Base-by-base conservation (phyloP, 2,888 invertebrate genomes). In the Trissonchulus latispiculum region DNA sequence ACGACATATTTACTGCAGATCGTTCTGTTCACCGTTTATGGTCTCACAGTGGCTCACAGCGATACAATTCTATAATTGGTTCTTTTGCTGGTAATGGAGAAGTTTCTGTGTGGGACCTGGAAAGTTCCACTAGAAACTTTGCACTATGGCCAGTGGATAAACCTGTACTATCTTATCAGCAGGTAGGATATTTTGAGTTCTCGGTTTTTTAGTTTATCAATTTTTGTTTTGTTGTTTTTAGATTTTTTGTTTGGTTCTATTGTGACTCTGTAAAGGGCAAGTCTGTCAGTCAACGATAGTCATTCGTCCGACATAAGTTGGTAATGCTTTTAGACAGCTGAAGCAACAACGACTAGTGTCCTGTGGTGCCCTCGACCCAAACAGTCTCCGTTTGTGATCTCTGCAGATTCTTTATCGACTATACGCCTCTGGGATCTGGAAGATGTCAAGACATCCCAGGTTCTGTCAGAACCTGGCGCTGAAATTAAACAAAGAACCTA, bases 91-190 rank as follows among this genome's bases (percentile, higher is more conserved):
- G 90, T 0, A 91, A 92, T 83, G 92, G 92, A 82, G 93, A 93
- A 84, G 90, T 93, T 48, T 90, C 90, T 0, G 88, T 92, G 84
- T 93, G 92, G 92, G 91, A 93, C 82, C 87, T 92, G 76, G 93
- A 93, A 83, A 91, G 91, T 1, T 89, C 88, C n/a, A 82, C 89
- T 75, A 86, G 91, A 61, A 89, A 91, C 80, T 87, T 88, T 76
- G 90, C 90, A 0, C 85, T 93, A 1, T 93, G 93, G 92, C 91
- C 91, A 3, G 31, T 28, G 3, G 23, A 28, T 29, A 36, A 28
- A n/a, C 72, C 72, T 8, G 31, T 59, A 33, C 37, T 72, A n/a
- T 72, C 72, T 8, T 72, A 72, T 70, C 28, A 33, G 2, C 31
- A 31, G 35, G 59, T 71, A 68, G n/a, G n/a, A n/a, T n/a, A n/a